phyloP scores from a whole-genome alignment of 2,113 vertebrate genomes.

The Talpa occidentalis region DNA sequence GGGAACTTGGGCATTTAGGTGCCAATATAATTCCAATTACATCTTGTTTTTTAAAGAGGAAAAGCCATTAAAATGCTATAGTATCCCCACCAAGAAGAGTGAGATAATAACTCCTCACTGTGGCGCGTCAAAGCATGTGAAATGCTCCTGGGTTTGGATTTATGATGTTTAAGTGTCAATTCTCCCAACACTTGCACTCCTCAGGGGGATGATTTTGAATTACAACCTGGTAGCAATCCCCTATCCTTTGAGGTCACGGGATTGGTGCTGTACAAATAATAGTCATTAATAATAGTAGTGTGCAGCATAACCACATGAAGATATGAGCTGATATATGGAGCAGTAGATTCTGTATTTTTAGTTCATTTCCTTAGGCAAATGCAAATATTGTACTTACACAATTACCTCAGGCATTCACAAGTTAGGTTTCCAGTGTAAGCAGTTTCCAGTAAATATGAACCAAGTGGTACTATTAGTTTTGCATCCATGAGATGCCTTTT shows the following conservation, averaged over 20 bases:
- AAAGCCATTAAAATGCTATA: background rate
- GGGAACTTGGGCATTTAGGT: background rate
- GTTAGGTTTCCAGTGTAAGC: constrained; percentile 20
- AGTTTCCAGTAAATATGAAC: constrained; percentile 7
- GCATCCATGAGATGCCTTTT: constrained; percentile 27
- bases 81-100: background rate
- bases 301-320: background rate
- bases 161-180: background rate
- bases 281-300: background rate
- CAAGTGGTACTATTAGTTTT: constrained; percentile 43
- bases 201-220: background rate
- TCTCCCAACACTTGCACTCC: background rate
- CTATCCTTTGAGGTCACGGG: background rate
- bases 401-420: constrained; percentile 40
- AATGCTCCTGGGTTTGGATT: background rate
- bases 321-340: background rate
- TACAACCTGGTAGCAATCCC: background rate
- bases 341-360: constrained; percentile 21
- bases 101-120: background rate
- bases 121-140: background rate
- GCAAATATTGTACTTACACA: constrained; percentile 43
- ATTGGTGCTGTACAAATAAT: background rate
- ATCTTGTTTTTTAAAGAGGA: background rate
- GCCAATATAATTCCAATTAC: background rate
- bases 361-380: constrained; percentile 73